phyloP scores from a whole-genome alignment of 2,113 vertebrate species.

The Columba janthina region DNA sequence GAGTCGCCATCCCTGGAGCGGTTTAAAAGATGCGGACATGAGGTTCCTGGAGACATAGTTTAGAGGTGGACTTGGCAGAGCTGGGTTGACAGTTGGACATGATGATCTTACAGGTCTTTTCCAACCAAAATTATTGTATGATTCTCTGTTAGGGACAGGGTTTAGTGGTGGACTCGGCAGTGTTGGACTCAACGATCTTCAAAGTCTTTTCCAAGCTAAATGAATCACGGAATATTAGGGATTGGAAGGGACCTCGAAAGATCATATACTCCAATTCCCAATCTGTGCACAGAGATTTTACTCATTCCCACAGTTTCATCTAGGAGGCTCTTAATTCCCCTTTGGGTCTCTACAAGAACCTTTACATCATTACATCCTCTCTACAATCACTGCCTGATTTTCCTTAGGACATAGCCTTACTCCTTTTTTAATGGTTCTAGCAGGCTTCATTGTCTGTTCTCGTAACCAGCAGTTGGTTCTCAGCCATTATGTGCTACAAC shows the following conservation, averaged over 20 bases:
- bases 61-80: too few species aligned
- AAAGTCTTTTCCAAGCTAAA: too few species aligned
- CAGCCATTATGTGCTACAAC: neutral
- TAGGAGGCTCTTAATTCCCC: neutral
- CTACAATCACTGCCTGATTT: neutral
- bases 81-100: too few species aligned
- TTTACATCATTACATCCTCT: neutral
- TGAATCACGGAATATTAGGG: too few species aligned
- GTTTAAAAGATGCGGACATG: too few species aligned
- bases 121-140: neutral
- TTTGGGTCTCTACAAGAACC: neutral
- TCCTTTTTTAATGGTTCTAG: neutral
- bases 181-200: too few species aligned
- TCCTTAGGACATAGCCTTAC: neutral
- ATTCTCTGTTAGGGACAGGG: too few species aligned
- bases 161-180: too few species aligned
- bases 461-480: accelerated
- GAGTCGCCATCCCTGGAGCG: too few species aligned
- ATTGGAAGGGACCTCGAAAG: too few species aligned
- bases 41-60: too few species aligned
- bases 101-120: neutral
- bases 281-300: neutral
- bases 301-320: neutral
- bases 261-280: too few species aligned
- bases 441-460: neutral